phyloP scores from a whole-genome alignment of 2,797 vertebrate genomes.

The Acanthurus lineatus region DNA sequence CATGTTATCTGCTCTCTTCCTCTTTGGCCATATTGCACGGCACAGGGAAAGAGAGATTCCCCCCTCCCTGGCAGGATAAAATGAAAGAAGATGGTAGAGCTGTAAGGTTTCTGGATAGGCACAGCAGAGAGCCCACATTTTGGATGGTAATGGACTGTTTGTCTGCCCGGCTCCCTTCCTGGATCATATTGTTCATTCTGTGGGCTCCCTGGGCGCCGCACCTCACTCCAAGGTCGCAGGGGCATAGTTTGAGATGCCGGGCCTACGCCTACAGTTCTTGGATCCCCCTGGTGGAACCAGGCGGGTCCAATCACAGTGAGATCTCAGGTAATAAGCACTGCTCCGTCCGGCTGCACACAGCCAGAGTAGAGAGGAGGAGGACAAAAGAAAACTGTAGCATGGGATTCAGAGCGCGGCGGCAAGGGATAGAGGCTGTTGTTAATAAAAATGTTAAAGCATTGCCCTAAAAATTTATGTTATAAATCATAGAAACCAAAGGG shows the following conservation, averaged over 20 bases:
- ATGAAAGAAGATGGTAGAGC: slow-evolving; percentile 65
- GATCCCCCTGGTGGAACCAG: slow-evolving; percentile 69
- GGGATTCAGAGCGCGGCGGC: slow-evolving; percentile 32
- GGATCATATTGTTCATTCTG: slow-evolving; percentile 53
- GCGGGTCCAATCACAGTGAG: slow-evolving; percentile 53
- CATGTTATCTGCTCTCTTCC: slow-evolving; percentile 67
- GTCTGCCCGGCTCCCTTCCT: slow-evolving; percentile 47
- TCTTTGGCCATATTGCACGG: slow-evolving; percentile 67
- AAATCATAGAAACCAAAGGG: slow-evolving; percentile 4
- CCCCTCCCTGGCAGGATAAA: slow-evolving; percentile 49
- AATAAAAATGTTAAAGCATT: slow-evolving; percentile 12
- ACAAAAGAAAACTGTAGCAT: slow-evolving; percentile 16
- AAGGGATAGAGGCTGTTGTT: not conserved
- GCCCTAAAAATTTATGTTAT: slow-evolving; percentile 17
- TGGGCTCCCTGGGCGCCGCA: slow-evolving; percentile 41
- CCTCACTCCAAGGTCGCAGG: slow-evolving; percentile 73
- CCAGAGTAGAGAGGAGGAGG: slow-evolving; percentile 31
- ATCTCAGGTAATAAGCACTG: slow-evolving; percentile 54
- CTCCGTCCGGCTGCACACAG: slow-evolving; percentile 40
- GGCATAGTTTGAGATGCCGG: slow-evolving; percentile 37
- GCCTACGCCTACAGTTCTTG: slow-evolving; percentile 45
- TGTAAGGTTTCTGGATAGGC: slow-evolving; percentile 39
- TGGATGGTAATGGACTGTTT: slow-evolving; percentile 74
- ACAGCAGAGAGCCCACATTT: slow-evolving; percentile 57
- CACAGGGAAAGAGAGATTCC: slow-evolving; percentile 24